Evolutionary conservation across 2,888 invertebrate species (phyloP), one percentile per base, ranked within the genome.

Genomic region (Panopea generosa): DNA sequence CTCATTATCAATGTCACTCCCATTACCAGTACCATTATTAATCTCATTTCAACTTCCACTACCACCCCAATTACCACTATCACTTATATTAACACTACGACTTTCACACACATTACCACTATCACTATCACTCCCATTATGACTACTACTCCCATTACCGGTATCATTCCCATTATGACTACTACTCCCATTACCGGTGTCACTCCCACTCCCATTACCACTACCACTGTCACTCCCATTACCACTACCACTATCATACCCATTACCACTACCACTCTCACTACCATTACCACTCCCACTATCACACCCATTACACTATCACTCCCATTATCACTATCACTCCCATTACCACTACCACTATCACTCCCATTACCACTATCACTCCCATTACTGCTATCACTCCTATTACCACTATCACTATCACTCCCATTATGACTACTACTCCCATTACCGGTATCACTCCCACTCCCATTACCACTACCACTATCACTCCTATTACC

Each of bases 81-180:
- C 45, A 59, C n/a, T 24, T 20, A 11, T 18, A 59, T 22, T 18
- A 43, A 4, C 59, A 11, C 20, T 24, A 45, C 3, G 2, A 56
- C 38, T 43, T 43, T 24, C 59, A 38, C 24, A 40, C 7, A 14
- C 22, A 26, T n/a, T 18, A 59, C 22, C 59, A 45, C 22, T 43
- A 9, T 43, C 59, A 45, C 22, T 43, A 40, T 43, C 59, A 59
- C 16, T 4, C 26, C 38, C 56, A 59, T 24, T 43, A 59, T 43
- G 22, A 59, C 22, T 18, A 18, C n/a, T 14, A 59, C n/a, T 18
- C 20, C 26, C 45, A 45, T 22, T 43, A 45, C n/a, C 59, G 43
- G 6, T 24, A 22, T 22, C 40, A 59, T 18, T 14, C 40, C 24
- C 43, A 22, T 24, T 3, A 43, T 24, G 22, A 27, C 24, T n/a